Base-by-base conservation (phyloP, 2,113 vertebrate species). In the zebrafish (Danio rerio) region DNA sequence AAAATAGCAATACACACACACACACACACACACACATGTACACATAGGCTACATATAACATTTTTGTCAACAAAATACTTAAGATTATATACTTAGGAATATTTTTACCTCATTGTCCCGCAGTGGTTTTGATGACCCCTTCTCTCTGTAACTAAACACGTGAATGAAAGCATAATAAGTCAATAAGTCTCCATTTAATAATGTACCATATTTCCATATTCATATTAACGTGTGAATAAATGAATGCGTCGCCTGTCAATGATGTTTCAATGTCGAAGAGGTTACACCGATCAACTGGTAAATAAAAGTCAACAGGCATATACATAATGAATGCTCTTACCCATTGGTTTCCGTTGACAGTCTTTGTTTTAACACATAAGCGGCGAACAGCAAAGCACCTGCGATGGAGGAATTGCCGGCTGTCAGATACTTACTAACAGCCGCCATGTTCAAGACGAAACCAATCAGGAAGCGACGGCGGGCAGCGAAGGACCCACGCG, bases 351-450 rank as follows among this genome's bases (percentile, higher is more conserved):
- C 82, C 1, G 2, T 1, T 20, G 70, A 88, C 71, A 89, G 88
- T 83, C 94, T 89, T 50, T 87, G 91, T 80, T 85, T 94, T 6
- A 98, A 86, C 75, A 97, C 76, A 85, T 93, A 96, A 0, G 97
- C 81, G 7, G 94, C 78, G 47, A 96, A 84, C 71, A 96, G 77
- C 18, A 93, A 82, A 7, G 94, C 95, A 42, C 95, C 95, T 7
- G 95, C 95, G 88, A 96, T 88, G 78, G 96, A 95, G 43, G 94
- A 95, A 88, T 95, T 96, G 45, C 92, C 96, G 71, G 91, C 92
- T 15, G 96, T 97, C 74, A 98, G 65, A 85, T 95, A 95, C 90
- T 95, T 98, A 93, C 97, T 98, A 87, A 96, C 92, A 59, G 92
- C 93, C 92, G 96, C 97, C 97, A 98, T 99, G 86, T 92, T 89